Base-by-base conservation (phyloP, 2,113 vertebrate genomes). In the Orycteropus afer region DNA sequence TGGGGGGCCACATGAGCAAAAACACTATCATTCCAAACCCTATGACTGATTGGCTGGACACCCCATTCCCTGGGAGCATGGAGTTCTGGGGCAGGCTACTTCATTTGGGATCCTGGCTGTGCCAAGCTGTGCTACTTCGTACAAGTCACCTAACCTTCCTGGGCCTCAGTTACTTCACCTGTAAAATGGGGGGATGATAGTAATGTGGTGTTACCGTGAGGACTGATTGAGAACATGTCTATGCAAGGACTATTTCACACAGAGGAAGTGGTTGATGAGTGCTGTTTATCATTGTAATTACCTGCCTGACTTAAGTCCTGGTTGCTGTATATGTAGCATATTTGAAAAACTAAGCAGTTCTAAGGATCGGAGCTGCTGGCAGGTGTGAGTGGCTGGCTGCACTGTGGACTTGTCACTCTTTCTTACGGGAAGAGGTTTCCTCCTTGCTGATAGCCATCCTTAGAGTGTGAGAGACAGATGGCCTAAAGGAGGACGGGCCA, bases 261-360 rank as follows among this genome's bases (percentile, higher is more conserved):
- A 1, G 0, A 27, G 89, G 1, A 7, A 5, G 40, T 23, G 53
- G 37, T 12, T 2, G 11, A 3, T 0, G 23, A 10, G 7, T 40
- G 0, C 9, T 1, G 1, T 3, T 5, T 29, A 4, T 22, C 6
- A 1, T 3, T 37, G n/a, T 67, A 0, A 57, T 20, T 0, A 1
- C 34, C 4, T 5, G 20, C 29, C 45, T 32, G 1, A 18, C n/a
- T 47, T 5, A 13, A 11, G 0, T 27, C 67, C 27, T 23, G 10
- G 0, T 18, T 47, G 2, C 55, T 0, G 2, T 20, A 1, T 0
- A 0, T 8, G 79, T 13, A 4, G 29, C 4, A 13, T 49, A 5
- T 14, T 37, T 57, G 67, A 45, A 81, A 69, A n/a, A 17, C 18
- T 20, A 4, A 4, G 67, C 55, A n/a, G 74, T 29, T 81, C 53